These are phyloP conservation scores for Piscicola geometra DNA, from an alignment of 2,888 invertebrate species.

Conservation along the genomic window DNA sequence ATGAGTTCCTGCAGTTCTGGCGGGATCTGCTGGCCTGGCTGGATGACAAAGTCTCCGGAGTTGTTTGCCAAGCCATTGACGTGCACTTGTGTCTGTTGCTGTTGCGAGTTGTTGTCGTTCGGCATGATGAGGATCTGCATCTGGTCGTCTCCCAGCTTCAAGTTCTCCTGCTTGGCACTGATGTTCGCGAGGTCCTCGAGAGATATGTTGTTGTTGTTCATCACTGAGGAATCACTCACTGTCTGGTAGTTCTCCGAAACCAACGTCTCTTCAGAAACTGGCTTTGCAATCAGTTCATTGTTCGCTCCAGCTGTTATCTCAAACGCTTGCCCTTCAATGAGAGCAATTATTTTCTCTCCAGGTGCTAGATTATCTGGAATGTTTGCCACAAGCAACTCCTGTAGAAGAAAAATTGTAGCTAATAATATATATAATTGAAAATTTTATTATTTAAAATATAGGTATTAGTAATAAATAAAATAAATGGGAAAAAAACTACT, in stretches of 20 bases:
- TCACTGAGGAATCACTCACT: not conserved
- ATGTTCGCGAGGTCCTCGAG: conserved; percentile 36
- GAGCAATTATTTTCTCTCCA: conserved; percentile 35
- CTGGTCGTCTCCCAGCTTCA: conserved; percentile 17
- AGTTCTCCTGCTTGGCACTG: conserved; percentile 35
- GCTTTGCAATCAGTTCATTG: conserved; percentile 33
- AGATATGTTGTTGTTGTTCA: conserved; percentile 27
- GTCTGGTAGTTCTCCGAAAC: conserved; percentile 3
- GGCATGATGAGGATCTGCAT: conserved; percentile 32
- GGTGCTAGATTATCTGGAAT: conserved; percentile 33
- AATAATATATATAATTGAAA: not conserved
- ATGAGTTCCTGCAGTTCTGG: conserved; percentile 36
- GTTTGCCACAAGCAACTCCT: conserved; percentile 26
- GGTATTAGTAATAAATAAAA: not conserved
- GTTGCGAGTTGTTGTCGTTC: conserved; percentile 12
- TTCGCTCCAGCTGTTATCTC: conserved; percentile 32
- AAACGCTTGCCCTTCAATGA: conserved; percentile 30
- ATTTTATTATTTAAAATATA: no score
- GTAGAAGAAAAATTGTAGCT: not conserved
- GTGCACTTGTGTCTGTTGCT: not conserved
- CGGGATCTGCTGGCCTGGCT: conserved; percentile 32
- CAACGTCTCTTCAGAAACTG: conserved; percentile 5
- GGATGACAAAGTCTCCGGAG: conserved; percentile 34
- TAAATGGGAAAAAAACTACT: no score
- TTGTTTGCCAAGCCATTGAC: conserved; percentile 10